Base-by-base conservation (phyloP, 2,888 invertebrate species). In the Craniophora ligustri region DNA sequence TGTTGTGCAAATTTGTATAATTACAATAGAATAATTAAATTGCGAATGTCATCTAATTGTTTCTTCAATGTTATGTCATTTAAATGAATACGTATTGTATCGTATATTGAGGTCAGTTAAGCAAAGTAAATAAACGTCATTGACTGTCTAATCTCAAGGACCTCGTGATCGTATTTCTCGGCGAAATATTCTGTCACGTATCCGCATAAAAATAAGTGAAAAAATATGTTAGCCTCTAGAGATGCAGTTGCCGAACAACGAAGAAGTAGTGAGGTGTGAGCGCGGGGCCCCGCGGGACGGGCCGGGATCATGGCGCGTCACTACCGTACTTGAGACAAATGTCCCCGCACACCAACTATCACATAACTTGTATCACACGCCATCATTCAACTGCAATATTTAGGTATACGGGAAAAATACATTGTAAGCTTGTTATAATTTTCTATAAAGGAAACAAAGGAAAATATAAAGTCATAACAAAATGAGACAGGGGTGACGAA, bases 261-360 rank as follows among this genome's bases (percentile, higher is more conserved):
- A 18, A 40, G 34, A 11, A 36, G 64, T 38, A 68, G 55, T 54
- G 45, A 68, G 19, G 54, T 41, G 45, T 42, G 13, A 41, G 35
- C 14, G 11, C 10, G 1, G 11, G 4, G 5, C 40, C 69, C 55
- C 63, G 40, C 13, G 40, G 40, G 68, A 53, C 18, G 5, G 11
- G 16, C 44, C 45, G 63, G 63, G 40, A 50, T 62, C 63, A 30
- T 31, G 7, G 45, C 26, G 38, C 41, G 38, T 6, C 68, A 31
- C 51, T 30, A 10, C 11, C 39, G 16, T 39, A 31, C 54, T 61
- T 35, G 42, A 44, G 30, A 50, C 34, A 40, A 61, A 26, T 36
- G 61, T 62, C 54, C 68, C 68, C 19, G 38, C 13, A 36, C 63
- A 44, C 40, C 14, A 23, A 36, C 54, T 34, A 6, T 18, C 28